These are phyloP conservation scores for Lobophora halterata DNA, from an alignment of 2,888 invertebrate species.

Conservation along the genomic window DNA sequence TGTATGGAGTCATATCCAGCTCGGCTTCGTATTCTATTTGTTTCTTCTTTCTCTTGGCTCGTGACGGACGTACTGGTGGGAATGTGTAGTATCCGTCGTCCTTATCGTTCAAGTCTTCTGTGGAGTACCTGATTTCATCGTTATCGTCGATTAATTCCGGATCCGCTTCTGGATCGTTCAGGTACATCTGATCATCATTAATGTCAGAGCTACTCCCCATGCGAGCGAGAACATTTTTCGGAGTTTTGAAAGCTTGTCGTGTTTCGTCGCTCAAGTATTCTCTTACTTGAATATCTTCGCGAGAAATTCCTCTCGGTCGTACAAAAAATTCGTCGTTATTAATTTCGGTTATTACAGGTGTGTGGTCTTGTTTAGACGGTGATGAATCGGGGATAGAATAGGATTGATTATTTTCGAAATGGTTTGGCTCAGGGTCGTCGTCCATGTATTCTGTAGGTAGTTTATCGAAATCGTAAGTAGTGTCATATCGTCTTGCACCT, in stretches of 20 bases:
- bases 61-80: conserved; percentile 79
- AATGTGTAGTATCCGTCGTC: conserved; percentile 79
- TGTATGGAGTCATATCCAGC: conserved; percentile 59
- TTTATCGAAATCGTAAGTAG: conserved; percentile 79
- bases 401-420: conserved; percentile 42
- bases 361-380: conserved; percentile 71
- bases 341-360: conserved; percentile 89
- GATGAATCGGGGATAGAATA: conserved; percentile 57
- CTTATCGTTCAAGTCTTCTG: conserved; percentile 69
- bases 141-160: conserved; percentile 64
- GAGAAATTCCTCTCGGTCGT: conserved; percentile 89
- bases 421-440: conserved; percentile 50
- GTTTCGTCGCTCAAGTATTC: conserved; percentile 90
- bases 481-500: conserved; percentile 60
- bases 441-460: conserved; percentile 81
- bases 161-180: conserved; percentile 63
- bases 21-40: conserved; percentile 30
- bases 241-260: conserved; percentile 87
- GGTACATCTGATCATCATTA: conserved; percentile 57
- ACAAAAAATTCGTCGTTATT: conserved; percentile 94
- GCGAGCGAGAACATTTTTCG: conserved; percentile 83
- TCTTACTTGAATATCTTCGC: conserved; percentile 89
- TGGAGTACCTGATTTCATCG: conserved; percentile 59
- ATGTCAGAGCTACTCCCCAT: conserved; percentile 71
- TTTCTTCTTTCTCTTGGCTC: conserved; percentile 78